Base-by-base conservation (phyloP, 2,113 vertebrate genomes). In the Leiothrix lutea region DNA sequence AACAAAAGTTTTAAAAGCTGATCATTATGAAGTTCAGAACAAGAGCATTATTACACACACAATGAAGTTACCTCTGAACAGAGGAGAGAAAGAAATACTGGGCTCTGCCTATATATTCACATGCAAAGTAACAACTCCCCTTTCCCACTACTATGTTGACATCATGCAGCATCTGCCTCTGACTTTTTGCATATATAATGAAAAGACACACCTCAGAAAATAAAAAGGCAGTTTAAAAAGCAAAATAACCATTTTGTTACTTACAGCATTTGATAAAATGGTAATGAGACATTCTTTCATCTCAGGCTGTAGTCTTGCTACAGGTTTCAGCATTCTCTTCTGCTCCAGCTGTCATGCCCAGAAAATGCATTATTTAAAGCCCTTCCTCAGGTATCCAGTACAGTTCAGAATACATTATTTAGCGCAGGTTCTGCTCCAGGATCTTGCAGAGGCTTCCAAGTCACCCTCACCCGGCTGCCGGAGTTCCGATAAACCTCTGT, bases 201-300 rank as follows among this genome's bases (percentile, higher is more conserved):
- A 96, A 95, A 95, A 94, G 71, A 86, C 79, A 86, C 77, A 93
- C 56, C 85, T 80, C 69, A 19, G 65, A 78, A 82, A 96, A 94
- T 36, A 85, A 90, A 96, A 90, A 65, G 36, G 60, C 58, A 53
- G 12, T 35, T 83, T 51, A 35, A 92, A 51, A 92, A 95, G 58
- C 53, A 90, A 91, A 92, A 96, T 35, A 91, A 25, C 33, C 29
- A 45, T 97, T 95, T 85, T 95, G 92, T 92, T 99, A 99, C 99
- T 99, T 98, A 99, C 99, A 99, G 98, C 99, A 98, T 98, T 99
- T 99, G 98, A 99, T 99, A 97, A 99, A 99, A 98, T 98, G 98
- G 93, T 99, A 99, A 98, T 99, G 99, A 98, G 99, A 98, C 99
- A 99, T 99, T 97, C 97, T 99, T 97, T 98, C 98, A 95, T 94